Evolutionary conservation across 2,797 vertebrate species (phyloP), one percentile per base, ranked within the genome.

Genomic region (Bovichtus variegatus): DNA sequence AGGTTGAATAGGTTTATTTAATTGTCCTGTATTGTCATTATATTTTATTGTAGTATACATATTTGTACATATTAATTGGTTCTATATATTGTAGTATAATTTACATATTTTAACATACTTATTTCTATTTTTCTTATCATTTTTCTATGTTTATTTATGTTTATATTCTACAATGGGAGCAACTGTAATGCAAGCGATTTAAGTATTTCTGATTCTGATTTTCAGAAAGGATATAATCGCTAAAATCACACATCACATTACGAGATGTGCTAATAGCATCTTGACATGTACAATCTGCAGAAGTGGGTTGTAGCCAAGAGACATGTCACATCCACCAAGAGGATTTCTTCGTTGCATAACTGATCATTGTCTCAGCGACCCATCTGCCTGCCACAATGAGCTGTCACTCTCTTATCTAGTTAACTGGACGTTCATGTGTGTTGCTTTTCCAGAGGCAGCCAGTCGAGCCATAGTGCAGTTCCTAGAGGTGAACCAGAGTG

Each of bases 381-480:
- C 64, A 69, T 72, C 74, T 74, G 74, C 36, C 40, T 29, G 23
- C 47, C 50, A 46, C 78, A 43, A 46, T 15, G 54, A 73, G 59
- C 71, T 63, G 71, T 82, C 78, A 61, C 70, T 59, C 58, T 74
- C 25, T n/a, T 55, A 62, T 78, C 61, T 38, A 18, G 21, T 36
- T 73, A 66, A 78, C 16, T 25, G 16, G 63, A 12, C 27, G 7
- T 78, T 34, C 23, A 21, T 74, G 43, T 76, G 15, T 81, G 38
- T 27, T 34, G 11, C 23, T 62, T 69, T 61, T 51, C 6, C 92
- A 99, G 98, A 99, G 94, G 98, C 98, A 49, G 98, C 98, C 78
- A 99, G 98, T 90, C 96, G 98, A 87, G 98, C 98, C 86, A 99
- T 99, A 53, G 98, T 99, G 86, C 98, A 99, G 76, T 99, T 99